phyloP scores from a whole-genome alignment of 2,113 vertebrate species.

The Verasper variegatus region DNA sequence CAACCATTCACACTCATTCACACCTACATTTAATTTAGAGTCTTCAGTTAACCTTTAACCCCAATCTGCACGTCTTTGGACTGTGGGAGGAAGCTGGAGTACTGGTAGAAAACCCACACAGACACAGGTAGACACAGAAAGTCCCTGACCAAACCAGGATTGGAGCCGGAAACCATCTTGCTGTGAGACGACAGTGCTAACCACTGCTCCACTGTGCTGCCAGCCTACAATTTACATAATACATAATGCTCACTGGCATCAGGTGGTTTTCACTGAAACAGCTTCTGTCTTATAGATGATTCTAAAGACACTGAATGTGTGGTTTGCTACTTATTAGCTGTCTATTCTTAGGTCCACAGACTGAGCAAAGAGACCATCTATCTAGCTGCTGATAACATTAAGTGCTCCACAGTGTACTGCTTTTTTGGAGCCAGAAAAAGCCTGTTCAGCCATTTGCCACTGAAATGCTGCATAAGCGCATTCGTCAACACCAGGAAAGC shows the following conservation, averaged over 20 bases:
- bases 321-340: slow-evolving; percentile 3
- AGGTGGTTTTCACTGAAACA: slow-evolving; percentile 5
- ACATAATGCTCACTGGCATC: slow-evolving; percentile 5
- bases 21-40: too few relatives aligned
- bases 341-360: slow-evolving; percentile 32
- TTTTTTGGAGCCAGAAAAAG: slow-evolving; percentile 46
- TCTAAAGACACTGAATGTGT: not conserved
- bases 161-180: too few relatives aligned
- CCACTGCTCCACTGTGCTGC: too few relatives aligned
- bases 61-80: too few relatives aligned
- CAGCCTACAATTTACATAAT: not conserved
- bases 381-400: slow-evolving; percentile 53
- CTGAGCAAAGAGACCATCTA: slow-evolving; percentile 27
- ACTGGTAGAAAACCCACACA: too few relatives aligned
- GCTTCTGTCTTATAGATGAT: not conserved
- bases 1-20: too few relatives aligned
- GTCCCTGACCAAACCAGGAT: too few relatives aligned
- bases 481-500: slow-evolving; percentile 58
- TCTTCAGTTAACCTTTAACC: too few relatives aligned
- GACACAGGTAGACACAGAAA: too few relatives aligned
- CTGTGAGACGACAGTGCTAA: too few relatives aligned
- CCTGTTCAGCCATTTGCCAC: slow-evolving; percentile 54
- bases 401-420: slow-evolving; percentile 28
- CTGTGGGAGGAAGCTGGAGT: too few relatives aligned
- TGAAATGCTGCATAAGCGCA: slow-evolving; percentile 59